phyloP scores from a whole-genome alignment of 2,888 invertebrate genomes.

The Mythimna impura region DNA sequence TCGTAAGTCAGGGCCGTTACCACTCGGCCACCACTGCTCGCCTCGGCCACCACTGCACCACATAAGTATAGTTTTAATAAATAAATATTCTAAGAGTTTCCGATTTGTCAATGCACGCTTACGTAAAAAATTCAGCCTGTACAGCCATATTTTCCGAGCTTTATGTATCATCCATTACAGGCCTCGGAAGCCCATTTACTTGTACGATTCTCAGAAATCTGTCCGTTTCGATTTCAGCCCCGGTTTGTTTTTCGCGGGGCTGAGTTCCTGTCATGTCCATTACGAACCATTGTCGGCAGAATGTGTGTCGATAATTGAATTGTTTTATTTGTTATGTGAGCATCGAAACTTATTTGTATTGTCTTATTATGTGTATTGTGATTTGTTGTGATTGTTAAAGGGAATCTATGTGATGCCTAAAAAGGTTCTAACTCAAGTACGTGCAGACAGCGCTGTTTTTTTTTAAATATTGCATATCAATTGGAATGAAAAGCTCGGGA shows the following conservation, averaged over 20 bases:
- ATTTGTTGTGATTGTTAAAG: background rate
- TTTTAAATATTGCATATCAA: too few relatives aligned
- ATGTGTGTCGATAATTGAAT: constrained; percentile 6
- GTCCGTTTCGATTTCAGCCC: constrained; percentile 32
- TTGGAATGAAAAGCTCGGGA: too few relatives aligned
- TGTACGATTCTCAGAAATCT: constrained; percentile 44
- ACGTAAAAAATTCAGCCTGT: background rate
- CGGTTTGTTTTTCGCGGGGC: constrained; percentile 26
- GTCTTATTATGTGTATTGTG: background rate
- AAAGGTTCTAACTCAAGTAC: too few relatives aligned
- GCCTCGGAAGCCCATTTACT: constrained; percentile 41
- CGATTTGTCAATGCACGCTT: background rate
- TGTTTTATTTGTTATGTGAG: constrained; percentile 13
- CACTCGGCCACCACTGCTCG: too few relatives aligned
- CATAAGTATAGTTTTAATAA: too few relatives aligned
- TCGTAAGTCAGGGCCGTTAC: too few relatives aligned
- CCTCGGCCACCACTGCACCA: too few relatives aligned
- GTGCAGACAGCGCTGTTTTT: too few relatives aligned
- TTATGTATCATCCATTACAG: constrained; percentile 46
- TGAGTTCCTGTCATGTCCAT: constrained; percentile 25
- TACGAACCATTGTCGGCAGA: background rate
- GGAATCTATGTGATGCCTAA: too few relatives aligned
- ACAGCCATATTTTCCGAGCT: constrained; percentile 5
- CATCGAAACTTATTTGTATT: background rate
- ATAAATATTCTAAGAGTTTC: background rate